These are phyloP conservation scores for Anoplolepis gracilipes DNA, from an alignment of 1,140 invertebrate species.

Conservation along the genomic window DNA sequence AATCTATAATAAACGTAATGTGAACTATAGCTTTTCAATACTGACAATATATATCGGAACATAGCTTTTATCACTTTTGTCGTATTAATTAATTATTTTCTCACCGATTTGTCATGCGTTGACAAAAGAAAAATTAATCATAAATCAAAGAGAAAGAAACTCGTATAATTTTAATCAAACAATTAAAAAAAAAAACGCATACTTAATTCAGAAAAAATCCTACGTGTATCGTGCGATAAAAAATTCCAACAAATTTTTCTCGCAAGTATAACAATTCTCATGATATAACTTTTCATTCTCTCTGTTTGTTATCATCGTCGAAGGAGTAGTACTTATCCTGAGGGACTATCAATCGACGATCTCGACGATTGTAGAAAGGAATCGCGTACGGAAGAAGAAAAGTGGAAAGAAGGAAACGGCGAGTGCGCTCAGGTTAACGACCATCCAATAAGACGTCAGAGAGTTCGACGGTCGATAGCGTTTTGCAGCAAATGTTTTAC, in stretches of 20 bases:
- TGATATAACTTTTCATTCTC: neutral
- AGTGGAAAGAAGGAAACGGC: conserved; percentile 37
- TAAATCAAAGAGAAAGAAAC: neutral
- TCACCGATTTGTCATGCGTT: too few relatives aligned
- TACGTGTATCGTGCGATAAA: neutral
- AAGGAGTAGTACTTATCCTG: neutral
- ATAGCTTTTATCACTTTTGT: too few relatives aligned
- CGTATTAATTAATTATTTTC: too few relatives aligned
- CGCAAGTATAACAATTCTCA: neutral
- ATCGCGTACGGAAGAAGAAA: conserved; percentile 16
- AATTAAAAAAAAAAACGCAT: neutral
- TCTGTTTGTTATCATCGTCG: neutral
- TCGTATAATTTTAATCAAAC: neutral
- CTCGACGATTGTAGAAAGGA: conserved; percentile 35
- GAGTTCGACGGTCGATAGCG: conserved; percentile 53
- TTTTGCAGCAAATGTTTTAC: conserved; percentile 10
- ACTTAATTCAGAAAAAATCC: neutral
- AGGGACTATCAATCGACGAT: conserved; percentile 38
- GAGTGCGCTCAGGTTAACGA: conserved; percentile 43
- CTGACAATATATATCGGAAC: too few relatives aligned
- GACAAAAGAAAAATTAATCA: too few relatives aligned
- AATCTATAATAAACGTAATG: too few relatives aligned
- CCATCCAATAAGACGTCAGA: conserved; percentile 21
- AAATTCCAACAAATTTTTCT: neutral
- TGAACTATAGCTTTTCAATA: too few relatives aligned